Evolutionary conservation across 2,888 invertebrate species (phyloP), one percentile per base, ranked within the genome.

Genomic region (Caenorhabditis sp.): DNA sequence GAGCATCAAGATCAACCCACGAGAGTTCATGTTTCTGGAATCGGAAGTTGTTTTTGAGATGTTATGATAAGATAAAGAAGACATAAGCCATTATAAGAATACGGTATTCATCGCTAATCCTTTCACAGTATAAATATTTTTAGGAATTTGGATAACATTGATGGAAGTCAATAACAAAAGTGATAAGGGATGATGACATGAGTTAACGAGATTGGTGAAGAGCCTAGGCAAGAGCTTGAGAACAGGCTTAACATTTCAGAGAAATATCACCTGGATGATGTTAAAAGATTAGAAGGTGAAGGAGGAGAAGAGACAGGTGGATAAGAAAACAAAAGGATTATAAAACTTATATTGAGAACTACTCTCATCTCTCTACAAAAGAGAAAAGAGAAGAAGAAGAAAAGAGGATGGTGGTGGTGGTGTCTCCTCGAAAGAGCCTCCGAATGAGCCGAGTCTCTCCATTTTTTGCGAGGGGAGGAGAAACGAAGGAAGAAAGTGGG

Each of bases 1-100:
- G 31, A 82, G 59, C 51, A 77, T 66, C 49, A 82, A 66, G 69
- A 80, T 66, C 74, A 80, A 80, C 80, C 80, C 80, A 80, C 80
- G 80, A 80, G 80, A 80, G 69, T 74, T 68, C 74, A 80, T 80
- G 7, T 28, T 80, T 73, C 79, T 63, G 54, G 41, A 79, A 24
- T 12, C 14, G 10, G 35, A 14, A 10, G 44, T 14, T 44, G 44
- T 14, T 28, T 72, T 44, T 58, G 5, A 24, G 47, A 7, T 22
- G 12, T 31, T 8, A 38, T 24, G 56, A 56, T 31, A 56, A 66
- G 10, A 58, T 19, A 26, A 54, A 19, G 22, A 26, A 31, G 56
- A 44, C 8, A 47, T 26, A 47, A 47, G n/a, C n/a, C 24, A 10
- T 10, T 14, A 61, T 38, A 24, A 35, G 38, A 19, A 38, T 19